Percentiles rank a stretch among this genome's conserved stretches.
phyloP scores from a whole-genome alignment of 2,797 vertebrate genomes.

The Potorous gilbertii region DNA sequence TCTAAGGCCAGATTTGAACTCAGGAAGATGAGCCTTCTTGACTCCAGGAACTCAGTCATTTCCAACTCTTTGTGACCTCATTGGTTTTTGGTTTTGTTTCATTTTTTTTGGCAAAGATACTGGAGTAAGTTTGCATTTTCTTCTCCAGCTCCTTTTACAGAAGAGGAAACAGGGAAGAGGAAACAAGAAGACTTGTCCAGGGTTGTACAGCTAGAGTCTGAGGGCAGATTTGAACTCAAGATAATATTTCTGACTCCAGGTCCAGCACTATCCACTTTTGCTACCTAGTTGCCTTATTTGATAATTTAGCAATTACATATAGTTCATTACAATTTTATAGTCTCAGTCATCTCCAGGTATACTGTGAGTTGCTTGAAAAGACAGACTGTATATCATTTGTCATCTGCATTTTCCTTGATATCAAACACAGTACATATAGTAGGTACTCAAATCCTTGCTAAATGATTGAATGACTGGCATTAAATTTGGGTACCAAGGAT shows the following conservation, averaged over 20 bases:
- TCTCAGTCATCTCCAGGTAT: background rate
- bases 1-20: background rate
- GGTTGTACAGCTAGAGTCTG: background rate
- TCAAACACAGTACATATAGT: background rate
- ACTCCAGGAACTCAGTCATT: background rate
- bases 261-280: background rate
- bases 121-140: background rate
- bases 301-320: background rate
- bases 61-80: too few relatives aligned
- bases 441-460: background rate
- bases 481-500: slow-evolving; percentile 36
- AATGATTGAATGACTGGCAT: slow-evolving; percentile 16
- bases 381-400: background rate
- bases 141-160: background rate
- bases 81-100: background rate
- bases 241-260: background rate
- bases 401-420: background rate
- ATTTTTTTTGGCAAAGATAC: background rate
- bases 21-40: background rate
- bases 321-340: background rate
- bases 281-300: background rate
- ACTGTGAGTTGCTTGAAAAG: background rate
- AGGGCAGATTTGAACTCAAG: background rate
- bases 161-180: background rate
- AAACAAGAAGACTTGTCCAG: background rate